A percentile compares a stretch with the other conserved stretches of the same genome.
These are phyloP conservation scores for Cercopithecus neglectus DNA, from an alignment of 2,797 vertebrate species.

Conservation along the genomic window DNA sequence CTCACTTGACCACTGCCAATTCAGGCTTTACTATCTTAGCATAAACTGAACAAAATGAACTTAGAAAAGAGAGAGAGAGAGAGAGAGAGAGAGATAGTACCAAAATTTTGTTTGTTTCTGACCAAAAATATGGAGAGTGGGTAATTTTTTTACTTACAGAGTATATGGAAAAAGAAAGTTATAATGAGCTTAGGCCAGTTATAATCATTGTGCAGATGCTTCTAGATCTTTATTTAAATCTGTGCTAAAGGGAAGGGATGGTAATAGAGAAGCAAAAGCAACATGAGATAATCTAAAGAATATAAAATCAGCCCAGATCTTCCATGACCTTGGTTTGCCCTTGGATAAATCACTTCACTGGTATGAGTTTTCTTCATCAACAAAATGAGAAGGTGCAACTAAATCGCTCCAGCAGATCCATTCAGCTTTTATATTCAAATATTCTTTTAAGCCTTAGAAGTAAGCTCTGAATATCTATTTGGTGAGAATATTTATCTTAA, in stretches of 20 bases:
- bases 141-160: not conserved
- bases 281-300: not conserved
- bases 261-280: not conserved
- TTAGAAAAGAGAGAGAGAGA: not conserved
- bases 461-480: not conserved
- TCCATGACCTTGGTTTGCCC: not conserved
- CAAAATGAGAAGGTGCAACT: not conserved
- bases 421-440: not conserved
- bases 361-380: not conserved
- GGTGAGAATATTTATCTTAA: not conserved
- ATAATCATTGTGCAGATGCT: not conserved
- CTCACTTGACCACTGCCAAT: not conserved
- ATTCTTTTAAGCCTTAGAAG: not conserved
- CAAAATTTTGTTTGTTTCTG: not conserved
- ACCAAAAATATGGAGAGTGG: not conserved
- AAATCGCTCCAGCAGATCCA: not conserved
- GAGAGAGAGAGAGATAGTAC: not conserved
- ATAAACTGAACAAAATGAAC: not conserved
- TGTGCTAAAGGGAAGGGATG: not conserved
- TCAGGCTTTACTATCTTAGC: not conserved
- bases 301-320: not conserved
- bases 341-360: not conserved
- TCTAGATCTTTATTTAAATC: not conserved
- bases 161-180: not conserved
- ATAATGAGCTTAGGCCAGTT: not conserved